Conservation (phyloP, 1,140 invertebrate genomes). For the Macrostomum lignano region DNA sequence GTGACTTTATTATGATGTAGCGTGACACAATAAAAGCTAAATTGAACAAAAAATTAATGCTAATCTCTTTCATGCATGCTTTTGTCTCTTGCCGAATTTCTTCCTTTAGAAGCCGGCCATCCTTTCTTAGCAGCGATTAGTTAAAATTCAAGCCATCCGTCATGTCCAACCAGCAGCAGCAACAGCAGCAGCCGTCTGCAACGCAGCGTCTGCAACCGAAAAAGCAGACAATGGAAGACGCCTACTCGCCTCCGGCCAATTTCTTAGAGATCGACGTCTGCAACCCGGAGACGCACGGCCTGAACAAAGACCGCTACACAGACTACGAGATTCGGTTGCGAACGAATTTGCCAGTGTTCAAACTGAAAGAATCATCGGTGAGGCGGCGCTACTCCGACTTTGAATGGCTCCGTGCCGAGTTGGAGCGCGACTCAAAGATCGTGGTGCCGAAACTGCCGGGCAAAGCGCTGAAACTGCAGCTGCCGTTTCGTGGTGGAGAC, state of each 20-base stretch:
- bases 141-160: too few relatives aligned
- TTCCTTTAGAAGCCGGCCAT: too few relatives aligned
- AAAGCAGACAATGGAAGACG: conserved; percentile 94
- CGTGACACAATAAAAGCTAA: too few relatives aligned
- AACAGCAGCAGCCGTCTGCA: too few relatives aligned
- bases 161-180: too few relatives aligned
- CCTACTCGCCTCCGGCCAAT: conserved; percentile 92
- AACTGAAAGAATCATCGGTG: conserved; percentile 92
- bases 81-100: too few relatives aligned
- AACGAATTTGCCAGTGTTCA: conserved; percentile 98
- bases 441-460: conserved; percentile 84
- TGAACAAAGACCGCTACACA: conserved; percentile 76
- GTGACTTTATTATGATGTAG: too few relatives aligned
- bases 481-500: conserved; percentile 88
- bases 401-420: conserved; percentile 91
- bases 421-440: conserved; percentile 78
- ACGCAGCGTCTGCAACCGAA: conserved; percentile 33
- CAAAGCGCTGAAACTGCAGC: conserved; percentile 85
- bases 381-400: conserved; percentile 92
- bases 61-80: too few relatives aligned
- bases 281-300: conserved; percentile 83
- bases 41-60: too few relatives aligned
- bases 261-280: conserved; percentile 97
- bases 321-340: conserved; percentile 97
- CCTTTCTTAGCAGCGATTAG: too few relatives aligned